Evolutionary conservation across 2,113 vertebrate species (phyloP), one percentile per base, ranked within the genome.

Genomic region (Mobula birostris): DNA sequence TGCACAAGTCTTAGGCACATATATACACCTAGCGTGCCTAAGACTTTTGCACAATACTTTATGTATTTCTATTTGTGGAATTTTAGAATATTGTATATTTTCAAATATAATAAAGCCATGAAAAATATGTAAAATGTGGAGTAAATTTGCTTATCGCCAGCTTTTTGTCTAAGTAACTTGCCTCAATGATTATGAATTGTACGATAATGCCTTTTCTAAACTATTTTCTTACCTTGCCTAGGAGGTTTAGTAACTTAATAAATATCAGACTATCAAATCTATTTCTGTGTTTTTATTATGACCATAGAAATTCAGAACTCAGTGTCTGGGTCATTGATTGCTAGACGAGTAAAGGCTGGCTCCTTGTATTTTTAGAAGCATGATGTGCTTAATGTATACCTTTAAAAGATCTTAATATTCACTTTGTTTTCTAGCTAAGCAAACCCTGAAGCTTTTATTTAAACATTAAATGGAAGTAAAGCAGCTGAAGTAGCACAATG

Each of bases 11-110:
- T 48, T 48, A 48, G 48, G 48, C 3, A 48, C 17, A 72, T 21
- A 72, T 72, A 72, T 72, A 21, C 70, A 72, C 17, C 17, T 72
- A 72, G 3, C 3, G 3, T 48, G 48, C 48, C 48, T 48, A 48
- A 48, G 2, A 48, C 48, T 48, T 48, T 48, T 48, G 48, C 48
- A 48, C 48, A 48, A 48, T 48, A 48, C 48, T 72, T 1, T 72
- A 72, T 70, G 17, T 70, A 24, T 74, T 74, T 66, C 12, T 66
- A 68, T 19, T 19, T 8, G 61, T 17, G n/a, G 7, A 7, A 7
- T 92, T 74, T 92, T 76, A 74, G 91, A 74, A 76, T 29, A 74
- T 29, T 36, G 63, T 91, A 72, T 48, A 72, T 72, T 92, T 92
- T 11, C 21, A 72, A 72, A 36, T 24, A 68, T 40, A 5, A 40